Evolutionary conservation across 2,888 invertebrate species (phyloP).

Genomic region (Oxyteleia sp.): DNA sequence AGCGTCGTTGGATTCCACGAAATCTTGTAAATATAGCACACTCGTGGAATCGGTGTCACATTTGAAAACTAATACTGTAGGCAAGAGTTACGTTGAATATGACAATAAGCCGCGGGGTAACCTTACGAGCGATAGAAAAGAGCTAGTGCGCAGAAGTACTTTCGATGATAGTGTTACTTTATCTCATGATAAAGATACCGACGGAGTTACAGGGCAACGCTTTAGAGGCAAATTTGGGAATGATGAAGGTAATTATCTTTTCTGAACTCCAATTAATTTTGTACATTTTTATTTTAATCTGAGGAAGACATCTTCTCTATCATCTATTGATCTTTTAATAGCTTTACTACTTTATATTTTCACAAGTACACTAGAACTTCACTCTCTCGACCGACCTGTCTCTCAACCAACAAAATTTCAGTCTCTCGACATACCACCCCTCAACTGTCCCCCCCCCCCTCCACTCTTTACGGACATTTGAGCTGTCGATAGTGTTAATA

Average conservation of each 20-base stretch:
- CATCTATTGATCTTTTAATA: no score
- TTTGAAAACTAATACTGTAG: conserved; percentile 72
- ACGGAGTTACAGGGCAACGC: conserved; percentile 56
- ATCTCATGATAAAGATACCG: conserved; percentile 69
- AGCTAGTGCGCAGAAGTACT: conserved; percentile 66
- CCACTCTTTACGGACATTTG: no score
- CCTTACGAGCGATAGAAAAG: conserved; percentile 41
- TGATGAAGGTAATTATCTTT: conserved; percentile 78
- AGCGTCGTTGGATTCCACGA: conserved; percentile 46
- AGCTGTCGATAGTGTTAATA: no score
- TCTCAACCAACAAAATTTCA: no score
- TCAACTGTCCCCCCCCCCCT: no score
- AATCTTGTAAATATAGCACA: conserved; percentile 77
- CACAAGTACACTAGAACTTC: no score
- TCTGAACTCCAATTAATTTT: no score
- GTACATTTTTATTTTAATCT: no score
- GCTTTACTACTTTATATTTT: no score
- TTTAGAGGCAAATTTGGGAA: conserved; percentile 60
- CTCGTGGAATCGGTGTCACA: conserved; percentile 77
- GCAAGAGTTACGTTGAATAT: conserved; percentile 72
- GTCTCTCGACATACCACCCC: no score
- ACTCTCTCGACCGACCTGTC: no score
- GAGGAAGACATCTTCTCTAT: no score
- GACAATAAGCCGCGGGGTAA: conserved; percentile 76
- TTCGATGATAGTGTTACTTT: conserved; percentile 77